These are phyloP conservation scores for Eutolmus rufibarbis DNA, from an alignment of 2,888 invertebrate species.

Conservation along the genomic window DNA sequence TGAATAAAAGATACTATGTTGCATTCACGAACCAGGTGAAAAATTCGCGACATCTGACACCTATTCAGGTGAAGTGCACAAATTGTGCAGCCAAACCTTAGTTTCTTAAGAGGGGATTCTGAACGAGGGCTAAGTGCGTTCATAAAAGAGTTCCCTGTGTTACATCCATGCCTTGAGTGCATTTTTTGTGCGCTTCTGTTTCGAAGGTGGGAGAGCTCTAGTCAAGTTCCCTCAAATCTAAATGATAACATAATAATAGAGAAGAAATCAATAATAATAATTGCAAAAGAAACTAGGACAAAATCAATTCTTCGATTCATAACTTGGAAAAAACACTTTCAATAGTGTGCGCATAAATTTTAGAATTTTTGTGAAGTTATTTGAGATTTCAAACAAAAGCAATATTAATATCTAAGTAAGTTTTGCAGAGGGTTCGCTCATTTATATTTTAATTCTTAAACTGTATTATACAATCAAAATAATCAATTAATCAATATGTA, in stretches of 20 bases:
- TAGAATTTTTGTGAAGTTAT: too few relatives aligned
- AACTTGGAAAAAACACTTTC: too few relatives aligned
- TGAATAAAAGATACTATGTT: background rate
- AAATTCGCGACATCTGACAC: background rate
- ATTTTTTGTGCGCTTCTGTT: background rate
- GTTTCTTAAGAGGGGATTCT: background rate
- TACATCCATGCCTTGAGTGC: background rate
- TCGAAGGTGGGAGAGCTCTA: background rate
- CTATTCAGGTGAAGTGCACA: background rate
- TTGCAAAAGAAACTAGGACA: too few relatives aligned
- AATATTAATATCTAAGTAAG: too few relatives aligned
- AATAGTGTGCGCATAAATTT: too few relatives aligned
- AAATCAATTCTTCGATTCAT: too few relatives aligned
- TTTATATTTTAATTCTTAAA: too few relatives aligned
- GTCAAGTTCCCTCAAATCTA: background rate
- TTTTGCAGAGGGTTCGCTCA: too few relatives aligned
- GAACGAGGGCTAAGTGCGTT: background rate
- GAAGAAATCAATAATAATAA: too few relatives aligned
- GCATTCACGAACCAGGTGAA: background rate
- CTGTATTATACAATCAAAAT: too few relatives aligned
- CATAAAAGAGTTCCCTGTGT: background rate
- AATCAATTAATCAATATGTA: too few relatives aligned
- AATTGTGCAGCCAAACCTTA: background rate
- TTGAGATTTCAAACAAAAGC: too few relatives aligned
- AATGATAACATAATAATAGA: background rate